Percentiles rank a stretch among this genome's conserved stretches.
Evolutionary conservation across 2,113 vertebrate genomes (phyloP).

Genomic region (Aptenodytes forsteri): DNA sequence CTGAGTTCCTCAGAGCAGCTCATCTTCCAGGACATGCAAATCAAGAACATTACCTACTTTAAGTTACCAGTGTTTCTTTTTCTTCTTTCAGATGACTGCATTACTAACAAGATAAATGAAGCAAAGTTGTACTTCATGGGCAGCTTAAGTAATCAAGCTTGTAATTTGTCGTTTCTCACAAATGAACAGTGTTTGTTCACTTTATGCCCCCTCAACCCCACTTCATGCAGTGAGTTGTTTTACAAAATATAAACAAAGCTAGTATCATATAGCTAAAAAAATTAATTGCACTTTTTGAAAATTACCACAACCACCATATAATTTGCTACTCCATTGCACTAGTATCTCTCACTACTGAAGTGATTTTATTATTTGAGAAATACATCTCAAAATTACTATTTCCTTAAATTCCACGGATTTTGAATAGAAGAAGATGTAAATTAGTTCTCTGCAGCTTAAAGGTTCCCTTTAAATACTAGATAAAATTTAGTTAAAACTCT

Average conservation of each 20-base stretch:
- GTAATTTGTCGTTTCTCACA: background rate
- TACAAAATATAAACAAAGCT: background rate
- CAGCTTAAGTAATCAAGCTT: background rate
- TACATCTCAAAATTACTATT: background rate
- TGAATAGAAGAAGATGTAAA: background rate
- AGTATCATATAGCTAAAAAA: background rate
- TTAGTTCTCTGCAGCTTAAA: background rate
- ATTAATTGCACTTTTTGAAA: background rate
- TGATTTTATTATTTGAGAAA: background rate
- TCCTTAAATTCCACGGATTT: background rate
- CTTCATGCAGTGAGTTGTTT: background rate
- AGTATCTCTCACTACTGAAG: background rate
- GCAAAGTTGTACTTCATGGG: background rate
- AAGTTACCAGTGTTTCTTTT: background rate
- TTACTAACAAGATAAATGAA: background rate
- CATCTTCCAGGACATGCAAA: background rate
- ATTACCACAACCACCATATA: background rate
- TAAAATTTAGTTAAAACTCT: background rate
- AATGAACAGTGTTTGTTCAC: background rate
- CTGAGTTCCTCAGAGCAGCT: background rate
- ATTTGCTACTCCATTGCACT: background rate
- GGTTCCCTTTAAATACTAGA: background rate
- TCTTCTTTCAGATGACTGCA: background rate
- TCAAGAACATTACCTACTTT: background rate
- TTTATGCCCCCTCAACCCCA: background rate